Percentiles rank a stretch among this genome's conserved stretches.
phyloP scores from a whole-genome alignment of 2,888 invertebrate species.

The Yponomeuta sedellus region DNA sequence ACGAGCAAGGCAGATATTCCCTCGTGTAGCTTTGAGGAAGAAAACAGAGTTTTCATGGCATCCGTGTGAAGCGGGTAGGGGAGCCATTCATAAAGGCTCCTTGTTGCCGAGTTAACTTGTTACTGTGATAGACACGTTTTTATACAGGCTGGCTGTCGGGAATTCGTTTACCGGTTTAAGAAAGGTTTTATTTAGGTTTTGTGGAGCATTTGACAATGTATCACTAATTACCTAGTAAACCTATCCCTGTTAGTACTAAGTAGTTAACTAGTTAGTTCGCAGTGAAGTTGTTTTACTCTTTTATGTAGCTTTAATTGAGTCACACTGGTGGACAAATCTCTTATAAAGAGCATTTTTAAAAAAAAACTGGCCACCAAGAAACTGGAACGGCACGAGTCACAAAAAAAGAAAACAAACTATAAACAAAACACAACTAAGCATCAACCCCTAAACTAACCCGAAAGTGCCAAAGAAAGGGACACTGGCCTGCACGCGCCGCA shows the following conservation, averaged over 20 bases:
- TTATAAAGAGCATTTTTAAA: too few species aligned
- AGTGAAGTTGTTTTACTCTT: too few species aligned
- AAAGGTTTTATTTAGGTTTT: not conserved
- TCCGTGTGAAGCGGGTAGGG: slow-evolving; percentile 69
- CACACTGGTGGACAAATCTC: too few species aligned
- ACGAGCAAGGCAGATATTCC: slow-evolving; percentile 37
- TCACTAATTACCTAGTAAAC: too few species aligned
- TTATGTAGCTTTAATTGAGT: too few species aligned
- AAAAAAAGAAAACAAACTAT: not conserved
- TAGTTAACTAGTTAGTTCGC: too few species aligned
- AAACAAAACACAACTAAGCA: not conserved
- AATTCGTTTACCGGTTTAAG: not conserved
- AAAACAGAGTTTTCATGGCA: slow-evolving; percentile 74
- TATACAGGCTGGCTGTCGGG: slow-evolving; percentile 9
- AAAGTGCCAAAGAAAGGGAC: not conserved
- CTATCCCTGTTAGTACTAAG: too few species aligned
- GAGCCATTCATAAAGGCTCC: slow-evolving; percentile 66
- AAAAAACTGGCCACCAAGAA: too few species aligned
- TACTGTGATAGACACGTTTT: slow-evolving; percentile 22
- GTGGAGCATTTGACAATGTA: too few species aligned
- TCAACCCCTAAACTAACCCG: not conserved
- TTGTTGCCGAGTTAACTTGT: slow-evolving; percentile 61
- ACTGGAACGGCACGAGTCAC: not conserved
- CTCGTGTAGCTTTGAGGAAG: slow-evolving; percentile 60
- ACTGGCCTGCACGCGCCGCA: not conserved